These are phyloP conservation scores for Macaria notata DNA, from an alignment of 2,888 invertebrate species.

Conservation along the genomic window DNA sequence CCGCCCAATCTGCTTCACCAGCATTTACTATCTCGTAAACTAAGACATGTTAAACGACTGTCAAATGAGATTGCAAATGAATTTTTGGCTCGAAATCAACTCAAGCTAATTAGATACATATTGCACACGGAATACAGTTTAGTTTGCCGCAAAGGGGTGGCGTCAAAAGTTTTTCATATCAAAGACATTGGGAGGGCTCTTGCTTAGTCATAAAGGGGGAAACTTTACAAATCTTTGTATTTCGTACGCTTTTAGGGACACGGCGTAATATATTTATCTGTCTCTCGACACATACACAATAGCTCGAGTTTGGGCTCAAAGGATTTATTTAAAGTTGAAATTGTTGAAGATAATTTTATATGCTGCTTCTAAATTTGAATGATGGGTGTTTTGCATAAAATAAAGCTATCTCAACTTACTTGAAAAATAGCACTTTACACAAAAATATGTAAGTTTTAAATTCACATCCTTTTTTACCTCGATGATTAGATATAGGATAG, in stretches of 20 bases:
- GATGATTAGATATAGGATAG: too few relatives aligned
- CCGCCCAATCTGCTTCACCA: slow-evolving; percentile 52
- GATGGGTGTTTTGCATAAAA: too few relatives aligned
- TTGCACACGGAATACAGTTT: slow-evolving; percentile 34
- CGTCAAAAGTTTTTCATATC: slow-evolving; percentile 75
- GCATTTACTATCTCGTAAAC: slow-evolving; percentile 67
- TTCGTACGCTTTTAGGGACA: slow-evolving; percentile 77
- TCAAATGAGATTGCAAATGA: slow-evolving; percentile 68
- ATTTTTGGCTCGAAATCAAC: slow-evolving; percentile 47
- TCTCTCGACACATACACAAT: slow-evolving; percentile 77
- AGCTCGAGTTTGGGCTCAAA: slow-evolving; percentile 64
- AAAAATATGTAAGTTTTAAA: too few relatives aligned
- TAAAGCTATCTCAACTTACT: too few relatives aligned
- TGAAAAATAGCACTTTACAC: too few relatives aligned
- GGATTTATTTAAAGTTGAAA: slow-evolving; percentile 62
- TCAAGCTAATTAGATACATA: slow-evolving; percentile 40
- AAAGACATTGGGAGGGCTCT: slow-evolving; percentile 71
- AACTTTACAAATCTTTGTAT: slow-evolving; percentile 80
- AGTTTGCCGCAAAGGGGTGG: slow-evolving; percentile 31
- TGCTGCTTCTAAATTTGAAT: slow-evolving; percentile 15
- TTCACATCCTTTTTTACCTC: too few relatives aligned
- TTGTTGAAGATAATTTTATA: slow-evolving; percentile 54
- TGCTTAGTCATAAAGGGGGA: slow-evolving; percentile 77
- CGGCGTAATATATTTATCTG: slow-evolving; percentile 78
- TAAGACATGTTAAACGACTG: slow-evolving; percentile 70